Evolutionary conservation across 2,888 invertebrate genomes (phyloP), one percentile per base, ranked within the genome.

Genomic region (Hetaerina titia): DNA sequence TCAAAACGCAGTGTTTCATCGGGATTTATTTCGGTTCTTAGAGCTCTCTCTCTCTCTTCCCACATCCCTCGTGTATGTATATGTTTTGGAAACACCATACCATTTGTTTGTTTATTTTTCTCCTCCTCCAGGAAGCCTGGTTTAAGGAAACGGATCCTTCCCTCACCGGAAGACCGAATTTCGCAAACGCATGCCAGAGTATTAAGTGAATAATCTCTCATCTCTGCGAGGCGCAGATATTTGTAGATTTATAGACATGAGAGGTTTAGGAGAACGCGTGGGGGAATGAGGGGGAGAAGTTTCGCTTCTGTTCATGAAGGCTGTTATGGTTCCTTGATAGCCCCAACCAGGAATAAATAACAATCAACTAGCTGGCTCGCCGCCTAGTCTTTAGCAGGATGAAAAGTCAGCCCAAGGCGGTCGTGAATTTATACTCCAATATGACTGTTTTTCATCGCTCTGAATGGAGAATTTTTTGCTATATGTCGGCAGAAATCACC

Each of bases 271-370:
- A 25, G 11, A 13, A 7, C 13, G 31, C 5, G 13, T 9, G 13
- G 81, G 25, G 11, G 13, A 31, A 81, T 45, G 45, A 45, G 45
- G 1, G 45, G 45, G 45, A 45, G 45, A 4, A 2, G 45, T 2
- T 81, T 31, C 31, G 81, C 8, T 22, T 25, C 81, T 81, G 31
- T 31, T 31, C 25, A 2, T 13, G 31, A 81, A 31, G 81, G 25
- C 9, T 81, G 81, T 81, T 81, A 81, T 81, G 81, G 81, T 31
- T 31, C 25, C 81, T 81, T 81, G 81, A 81, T 81, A 81, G 31
- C 25, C 81, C 1, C 13, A 31, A 4, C 81, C 31, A 31, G 11
- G 31, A 15, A 81, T 81, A 81, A 81, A 81, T 81, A 81, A 81
- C 31, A 81, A 81, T 81, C 31, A 81, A 81, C 81, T 25, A 13